A percentile compares a stretch with the other conserved stretches of the same genome.
phyloP scores from a whole-genome alignment of 2,888 invertebrate species.

The Tenthredo notha region DNA sequence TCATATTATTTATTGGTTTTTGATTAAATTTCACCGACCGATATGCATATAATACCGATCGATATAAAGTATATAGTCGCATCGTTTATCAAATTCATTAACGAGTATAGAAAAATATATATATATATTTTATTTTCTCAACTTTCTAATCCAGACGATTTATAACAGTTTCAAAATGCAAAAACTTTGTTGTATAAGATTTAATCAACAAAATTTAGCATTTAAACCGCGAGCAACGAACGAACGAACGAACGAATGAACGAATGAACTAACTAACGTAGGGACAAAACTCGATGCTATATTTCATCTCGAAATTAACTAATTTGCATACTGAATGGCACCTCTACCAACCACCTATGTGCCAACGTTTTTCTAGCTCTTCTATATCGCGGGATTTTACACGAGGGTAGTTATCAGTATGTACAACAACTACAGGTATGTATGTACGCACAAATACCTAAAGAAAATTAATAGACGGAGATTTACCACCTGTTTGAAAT shows the following conservation, averaged over 20 bases:
- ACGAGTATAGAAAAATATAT: background rate
- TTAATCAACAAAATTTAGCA: slow-evolving; percentile 21
- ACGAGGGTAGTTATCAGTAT: too few relatives aligned
- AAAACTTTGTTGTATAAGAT: background rate
- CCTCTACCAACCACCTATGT: background rate
- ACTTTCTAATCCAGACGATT: background rate
- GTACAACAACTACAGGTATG: background rate
- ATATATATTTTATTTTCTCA: too few relatives aligned
- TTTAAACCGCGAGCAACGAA: background rate
- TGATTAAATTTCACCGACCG: background rate
- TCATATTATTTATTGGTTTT: background rate
- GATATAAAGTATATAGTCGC: background rate
- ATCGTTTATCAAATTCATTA: background rate
- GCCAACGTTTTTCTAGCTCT: background rate
- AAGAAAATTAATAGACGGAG: slow-evolving; percentile 1
- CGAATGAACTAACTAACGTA: background rate
- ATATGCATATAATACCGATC: too few relatives aligned
- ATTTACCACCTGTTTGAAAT: slow-evolving; percentile 1
- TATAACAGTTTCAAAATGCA: background rate
- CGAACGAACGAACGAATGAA: background rate
- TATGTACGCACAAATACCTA: background rate
- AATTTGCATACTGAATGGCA: slow-evolving; percentile 25
- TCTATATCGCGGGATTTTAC: too few relatives aligned
- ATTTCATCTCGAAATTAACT: slow-evolving; percentile 39
- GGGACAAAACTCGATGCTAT: background rate